Conservation (phyloP, 2,888 invertebrate genomes). For the Tipula unca region DNA sequence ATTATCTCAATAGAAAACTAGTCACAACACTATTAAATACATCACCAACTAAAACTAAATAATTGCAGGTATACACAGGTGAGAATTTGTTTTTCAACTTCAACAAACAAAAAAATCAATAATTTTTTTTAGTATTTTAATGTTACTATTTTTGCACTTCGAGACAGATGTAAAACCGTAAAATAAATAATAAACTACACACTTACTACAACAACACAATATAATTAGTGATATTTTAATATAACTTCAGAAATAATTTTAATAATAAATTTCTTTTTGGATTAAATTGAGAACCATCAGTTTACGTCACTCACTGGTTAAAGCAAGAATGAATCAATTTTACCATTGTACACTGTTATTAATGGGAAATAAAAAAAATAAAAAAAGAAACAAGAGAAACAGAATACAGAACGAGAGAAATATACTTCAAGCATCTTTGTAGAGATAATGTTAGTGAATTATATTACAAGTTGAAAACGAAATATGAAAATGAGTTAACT, state of each 20-base stretch:
- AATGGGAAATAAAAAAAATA: background rate
- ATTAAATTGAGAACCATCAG: background rate
- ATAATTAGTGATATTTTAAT: background rate
- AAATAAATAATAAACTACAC: background rate
- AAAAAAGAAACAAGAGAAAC: background rate
- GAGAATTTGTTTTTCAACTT: background rate
- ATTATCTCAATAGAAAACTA: background rate
- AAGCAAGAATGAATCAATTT: background rate
- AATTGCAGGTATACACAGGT: background rate
- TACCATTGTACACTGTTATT: slow-evolving; percentile 4
- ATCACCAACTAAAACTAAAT: background rate
- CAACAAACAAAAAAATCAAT: background rate
- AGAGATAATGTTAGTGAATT: background rate
- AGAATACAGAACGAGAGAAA: background rate
- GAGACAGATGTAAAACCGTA: background rate
- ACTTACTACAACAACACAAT: too few species aligned
- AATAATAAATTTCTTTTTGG: background rate
- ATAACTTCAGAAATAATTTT: background rate
- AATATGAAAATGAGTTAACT: background rate
- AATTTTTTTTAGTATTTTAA: background rate
- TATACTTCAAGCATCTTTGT: background rate
- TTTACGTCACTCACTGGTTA: background rate
- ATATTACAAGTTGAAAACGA: background rate
- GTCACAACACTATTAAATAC: background rate
- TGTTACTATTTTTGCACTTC: background rate